Conservation (phyloP, 2,797 vertebrate species). For the Thamnophis elegans region DNA sequence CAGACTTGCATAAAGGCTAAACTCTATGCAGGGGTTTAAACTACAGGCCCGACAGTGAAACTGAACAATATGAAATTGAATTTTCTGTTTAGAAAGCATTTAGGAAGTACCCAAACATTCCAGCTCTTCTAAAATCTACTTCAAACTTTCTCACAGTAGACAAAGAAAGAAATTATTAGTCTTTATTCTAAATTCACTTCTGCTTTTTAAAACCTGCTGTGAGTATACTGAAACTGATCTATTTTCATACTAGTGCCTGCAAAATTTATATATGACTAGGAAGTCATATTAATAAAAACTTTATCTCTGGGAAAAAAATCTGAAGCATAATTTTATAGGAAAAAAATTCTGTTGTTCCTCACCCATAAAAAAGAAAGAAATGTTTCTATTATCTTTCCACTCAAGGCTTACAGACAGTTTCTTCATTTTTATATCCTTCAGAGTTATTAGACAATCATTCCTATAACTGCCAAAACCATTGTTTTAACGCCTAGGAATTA, state of each 20-base stretch:
- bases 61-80: fast-evolving
- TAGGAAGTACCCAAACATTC: fast-evolving
- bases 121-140: not conserved
- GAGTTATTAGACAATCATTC: not conserved
- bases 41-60: not conserved
- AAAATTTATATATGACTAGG: not conserved
- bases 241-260: fast-evolving
- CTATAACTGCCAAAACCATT: not conserved
- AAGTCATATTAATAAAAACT: fast-evolving
- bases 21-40: not conserved
- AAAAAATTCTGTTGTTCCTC: not conserved
- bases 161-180: not conserved
- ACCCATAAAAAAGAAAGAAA: not conserved
- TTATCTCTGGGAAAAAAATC: not conserved
- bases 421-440: not conserved
- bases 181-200: not conserved
- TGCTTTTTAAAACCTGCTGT: fast-evolving
- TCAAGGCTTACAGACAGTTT: not conserved
- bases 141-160: fast-evolving
- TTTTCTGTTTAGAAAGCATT: not conserved
- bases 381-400: not conserved
- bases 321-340: not conserved
- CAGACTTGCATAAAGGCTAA: constrained; percentile 24
- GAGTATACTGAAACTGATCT: fast-evolving
- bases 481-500: not conserved